Base-by-base conservation (phyloP, 2,797 vertebrate genomes). In the Crypturellus tataupa region DNA sequence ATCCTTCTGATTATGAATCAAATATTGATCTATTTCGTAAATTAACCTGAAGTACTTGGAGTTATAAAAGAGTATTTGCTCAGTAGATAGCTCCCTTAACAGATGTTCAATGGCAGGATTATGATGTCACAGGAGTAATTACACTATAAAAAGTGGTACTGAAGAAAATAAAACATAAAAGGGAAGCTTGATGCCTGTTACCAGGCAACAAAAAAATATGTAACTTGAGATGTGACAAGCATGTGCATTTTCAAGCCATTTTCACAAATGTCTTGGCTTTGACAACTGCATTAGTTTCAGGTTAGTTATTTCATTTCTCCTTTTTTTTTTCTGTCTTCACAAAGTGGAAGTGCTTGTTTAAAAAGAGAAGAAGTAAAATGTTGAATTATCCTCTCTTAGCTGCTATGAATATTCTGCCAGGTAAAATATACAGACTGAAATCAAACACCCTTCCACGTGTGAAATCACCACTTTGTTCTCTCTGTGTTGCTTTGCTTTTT, bases 21-120 rank as follows among this genome's bases (percentile, higher is more conserved):
- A 97, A 98, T 97, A 97, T 91, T 97, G 92, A 95, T 92, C 78
- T 97, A 80, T 97, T 97, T 97, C 86, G 63, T 97, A 97, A 96
- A 97, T 90, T 86, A 85, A 85, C 86, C 90, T 71, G 68, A 95
- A 89, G 92, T 95, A 96, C 65, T 64, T 78, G 69, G 80, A 73
- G 92, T 91, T 94, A 82, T 95, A 94, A 96, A 97, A 89, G 63
- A 83, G 49, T 89, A 53, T 96, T 98, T 98, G 94, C 69, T 96
- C 90, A 94, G 94, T 86, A 97, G 93, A 79, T 89, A 90, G 92
- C 94, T 64, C 76, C 84, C 76, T 51, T 95, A 93, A 96, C 95
- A 97, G 94, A 77, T 95, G 81, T 95, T 97, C 95, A 96, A 42
- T 95, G 87, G 89, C 40, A 78, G 95, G 95, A 97, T 97, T 98